Conservation (phyloP, 2,888 invertebrate species). For the Microplitis deprimator region DNA sequence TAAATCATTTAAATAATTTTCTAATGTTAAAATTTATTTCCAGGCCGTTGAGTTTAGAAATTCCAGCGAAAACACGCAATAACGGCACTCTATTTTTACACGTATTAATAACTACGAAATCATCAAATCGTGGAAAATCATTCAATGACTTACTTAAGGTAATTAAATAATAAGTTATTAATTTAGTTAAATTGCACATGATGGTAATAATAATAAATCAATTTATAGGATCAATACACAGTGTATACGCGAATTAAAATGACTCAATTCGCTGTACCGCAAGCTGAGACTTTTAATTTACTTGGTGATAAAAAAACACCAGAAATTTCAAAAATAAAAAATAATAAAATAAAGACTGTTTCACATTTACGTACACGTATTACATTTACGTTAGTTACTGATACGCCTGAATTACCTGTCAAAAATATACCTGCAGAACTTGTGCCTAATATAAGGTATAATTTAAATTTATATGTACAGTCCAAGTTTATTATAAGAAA, state of each 20-base stretch:
- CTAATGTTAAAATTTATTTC: conserved; percentile 46
- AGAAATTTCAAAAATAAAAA: conserved; percentile 38
- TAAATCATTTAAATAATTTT: conserved; percentile 56
- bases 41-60: conserved; percentile 79
- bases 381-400: conserved; percentile 84
- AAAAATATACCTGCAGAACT: conserved; percentile 81
- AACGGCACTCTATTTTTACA: conserved; percentile 91
- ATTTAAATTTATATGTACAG: conserved; percentile 46
- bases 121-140: conserved; percentile 72
- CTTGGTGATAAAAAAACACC: conserved; percentile 72
- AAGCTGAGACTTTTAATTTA: conserved; percentile 82
- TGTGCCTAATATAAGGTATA: conserved; percentile 75
- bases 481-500: background rate
- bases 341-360: conserved; percentile 73
- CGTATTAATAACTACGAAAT: conserved; percentile 78
- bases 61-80: conserved; percentile 82
- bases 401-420: conserved; percentile 78
- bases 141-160: conserved; percentile 76
- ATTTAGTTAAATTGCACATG: no score
- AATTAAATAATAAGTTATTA: background rate
- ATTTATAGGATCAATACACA: conserved; percentile 64
- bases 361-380: conserved; percentile 84
- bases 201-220: conserved; percentile 8
- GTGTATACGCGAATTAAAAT: conserved; percentile 78
- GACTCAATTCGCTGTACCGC: conserved; percentile 83